Evolutionary conservation across 2,797 vertebrate genomes (phyloP).

Genomic region (Varecia variegata): DNA sequence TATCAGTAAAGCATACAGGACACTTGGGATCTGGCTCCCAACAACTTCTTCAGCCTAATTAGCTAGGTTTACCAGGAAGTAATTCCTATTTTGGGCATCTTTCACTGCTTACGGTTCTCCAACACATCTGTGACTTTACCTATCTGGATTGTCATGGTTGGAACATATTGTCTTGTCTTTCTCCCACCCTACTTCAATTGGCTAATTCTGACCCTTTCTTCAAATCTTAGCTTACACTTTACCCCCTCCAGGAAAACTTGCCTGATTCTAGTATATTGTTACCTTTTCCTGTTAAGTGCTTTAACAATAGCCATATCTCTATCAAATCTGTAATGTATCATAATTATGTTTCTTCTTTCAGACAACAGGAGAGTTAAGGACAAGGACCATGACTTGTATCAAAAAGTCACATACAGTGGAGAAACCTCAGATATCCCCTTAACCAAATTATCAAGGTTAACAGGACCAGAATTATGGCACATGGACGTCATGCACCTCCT

Average conservation of each 20-base stretch:
- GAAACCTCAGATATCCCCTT: not conserved
- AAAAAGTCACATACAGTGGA: not conserved
- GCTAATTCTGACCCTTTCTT: not conserved
- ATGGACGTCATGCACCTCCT: fast-evolving
- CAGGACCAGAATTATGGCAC: fast-evolving
- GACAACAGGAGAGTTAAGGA: not conserved
- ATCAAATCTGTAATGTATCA: not conserved
- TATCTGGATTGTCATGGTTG: not conserved
- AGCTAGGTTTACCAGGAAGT: not conserved
- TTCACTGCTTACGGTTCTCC: not conserved
- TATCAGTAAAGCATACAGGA: not conserved
- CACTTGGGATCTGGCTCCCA: not conserved
- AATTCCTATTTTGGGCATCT: not conserved
- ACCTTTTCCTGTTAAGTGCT: not conserved
- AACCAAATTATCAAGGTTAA: not conserved
- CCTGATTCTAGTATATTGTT: not conserved
- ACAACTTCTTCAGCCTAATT: not conserved
- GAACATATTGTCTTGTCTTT: not conserved
- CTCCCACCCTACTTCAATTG: not conserved
- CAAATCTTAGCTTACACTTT: not conserved
- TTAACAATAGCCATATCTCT: not conserved
- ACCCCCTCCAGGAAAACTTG: not conserved
- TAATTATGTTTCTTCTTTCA: not conserved
- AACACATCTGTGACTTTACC: not conserved
- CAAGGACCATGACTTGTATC: not conserved